A percentile compares a stretch with the other conserved stretches of the same genome.
phyloP scores from a whole-genome alignment of 2,113 vertebrate species.

The Cebidichthys violaceus region DNA sequence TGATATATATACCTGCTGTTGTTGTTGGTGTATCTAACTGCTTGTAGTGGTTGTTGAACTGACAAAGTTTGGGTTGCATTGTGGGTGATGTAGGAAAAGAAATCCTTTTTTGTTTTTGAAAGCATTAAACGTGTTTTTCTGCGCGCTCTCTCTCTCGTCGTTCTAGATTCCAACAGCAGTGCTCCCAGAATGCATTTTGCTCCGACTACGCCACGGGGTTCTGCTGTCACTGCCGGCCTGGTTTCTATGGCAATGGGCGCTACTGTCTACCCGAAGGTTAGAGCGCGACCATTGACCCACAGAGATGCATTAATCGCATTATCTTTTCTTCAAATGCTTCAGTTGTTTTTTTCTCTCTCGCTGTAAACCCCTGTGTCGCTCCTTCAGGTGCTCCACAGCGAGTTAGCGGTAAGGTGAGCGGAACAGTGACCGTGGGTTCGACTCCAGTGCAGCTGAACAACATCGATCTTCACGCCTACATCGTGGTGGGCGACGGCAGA shows the following conservation, averaged over 20 bases:
- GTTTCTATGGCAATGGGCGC: constrained; percentile 91
- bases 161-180: constrained; percentile 83
- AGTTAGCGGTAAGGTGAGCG: constrained; percentile 94
- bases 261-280: constrained; percentile 92
- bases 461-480: constrained; percentile 93
- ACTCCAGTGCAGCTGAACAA: constrained; percentile 80
- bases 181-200: constrained; percentile 91
- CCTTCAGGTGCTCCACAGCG: constrained; percentile 90
- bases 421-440: constrained; percentile 86
- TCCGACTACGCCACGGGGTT: constrained; percentile 88
- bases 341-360: no score
- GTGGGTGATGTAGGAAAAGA: not conserved
- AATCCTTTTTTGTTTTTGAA: not conserved
- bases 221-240: constrained; percentile 92
- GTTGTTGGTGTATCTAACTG: not conserved
- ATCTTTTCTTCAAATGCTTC: not conserved
- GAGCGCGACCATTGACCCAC: not conserved
- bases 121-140: not conserved
- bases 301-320: not conserved
- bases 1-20: not conserved
- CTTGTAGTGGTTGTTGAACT: not conserved
- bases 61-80: not conserved
- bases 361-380: not conserved
- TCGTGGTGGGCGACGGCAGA: constrained; percentile 93
- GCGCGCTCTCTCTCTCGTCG: not conserved